These are phyloP conservation scores for Murina feae DNA, from an alignment of 2,113 vertebrate genomes.

Conservation along the genomic window DNA sequence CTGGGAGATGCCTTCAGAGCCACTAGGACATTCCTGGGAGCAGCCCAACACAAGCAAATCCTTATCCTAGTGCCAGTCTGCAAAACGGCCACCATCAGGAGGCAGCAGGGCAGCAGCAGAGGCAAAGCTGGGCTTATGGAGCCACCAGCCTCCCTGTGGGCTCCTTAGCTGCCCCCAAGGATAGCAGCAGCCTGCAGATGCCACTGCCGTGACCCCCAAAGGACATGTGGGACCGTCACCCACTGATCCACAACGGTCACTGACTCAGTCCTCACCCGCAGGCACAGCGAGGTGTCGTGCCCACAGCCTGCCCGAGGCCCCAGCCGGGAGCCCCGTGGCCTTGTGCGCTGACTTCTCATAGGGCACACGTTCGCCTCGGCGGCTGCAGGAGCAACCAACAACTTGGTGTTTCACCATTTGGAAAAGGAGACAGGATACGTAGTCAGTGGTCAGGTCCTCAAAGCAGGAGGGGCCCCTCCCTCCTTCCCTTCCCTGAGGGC, in stretches of 20 bases:
- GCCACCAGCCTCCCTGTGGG: background rate
- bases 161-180: background rate
- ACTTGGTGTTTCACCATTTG: background rate
- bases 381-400: rapidly evolving
- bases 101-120: background rate
- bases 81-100: background rate
- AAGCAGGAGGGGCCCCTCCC: rapidly evolving
- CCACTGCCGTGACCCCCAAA: background rate
- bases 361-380: rapidly evolving
- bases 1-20: background rate
- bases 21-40: background rate
- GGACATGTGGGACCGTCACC: rapidly evolving
- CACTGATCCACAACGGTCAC: background rate
- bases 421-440: rapidly evolving
- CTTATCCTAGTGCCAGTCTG: background rate
- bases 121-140: background rate
- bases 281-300: rapidly evolving
- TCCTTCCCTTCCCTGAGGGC: background rate
- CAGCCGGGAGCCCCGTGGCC: background rate
- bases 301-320: background rate
- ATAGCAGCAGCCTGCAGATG: rapidly evolving
- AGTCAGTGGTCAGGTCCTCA: background rate
- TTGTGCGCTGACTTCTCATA: background rate
- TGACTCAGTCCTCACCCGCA: background rate
- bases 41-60: background rate